A percentile compares a stretch with the other conserved stretches of the same genome.
Conservation (phyloP, 37 sponge, comb jelly and placozoan species). For the Beroe forskalii region DNA sequence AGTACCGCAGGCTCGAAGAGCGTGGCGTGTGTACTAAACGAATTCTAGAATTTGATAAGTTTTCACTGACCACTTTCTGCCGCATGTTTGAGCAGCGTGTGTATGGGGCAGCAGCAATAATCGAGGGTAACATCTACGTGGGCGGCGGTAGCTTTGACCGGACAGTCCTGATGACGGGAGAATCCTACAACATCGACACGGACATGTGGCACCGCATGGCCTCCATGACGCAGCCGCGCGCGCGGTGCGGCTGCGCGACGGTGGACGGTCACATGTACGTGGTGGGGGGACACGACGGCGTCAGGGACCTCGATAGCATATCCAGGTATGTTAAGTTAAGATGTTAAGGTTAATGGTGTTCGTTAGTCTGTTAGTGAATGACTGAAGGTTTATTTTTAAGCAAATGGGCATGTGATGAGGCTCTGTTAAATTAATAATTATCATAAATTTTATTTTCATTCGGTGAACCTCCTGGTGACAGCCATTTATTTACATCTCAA, state of each 20-base stretch:
- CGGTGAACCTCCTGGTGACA: too few species aligned
- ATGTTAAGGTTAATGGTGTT: not conserved
- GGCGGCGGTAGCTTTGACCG: slow-evolving; percentile 44
- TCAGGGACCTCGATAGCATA: slow-evolving; percentile 47
- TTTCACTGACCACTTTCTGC: too few species aligned
- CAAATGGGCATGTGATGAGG: too few species aligned
- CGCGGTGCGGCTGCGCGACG: slow-evolving; percentile 56
- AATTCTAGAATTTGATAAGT: too few species aligned
- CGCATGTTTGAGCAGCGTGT: slow-evolving; percentile 46
- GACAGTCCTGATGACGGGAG: slow-evolving; percentile 39
- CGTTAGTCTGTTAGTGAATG: not conserved
- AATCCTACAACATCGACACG: slow-evolving; percentile 43
- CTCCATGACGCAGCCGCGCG: slow-evolving; percentile 24
- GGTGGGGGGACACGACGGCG: slow-evolving; percentile 42
- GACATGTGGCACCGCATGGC: slow-evolving; percentile 53
- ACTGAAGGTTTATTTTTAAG: not conserved
- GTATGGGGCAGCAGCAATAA: slow-evolving; percentile 60
- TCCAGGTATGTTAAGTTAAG: slow-evolving; percentile 37
- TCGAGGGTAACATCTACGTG: slow-evolving; percentile 65
- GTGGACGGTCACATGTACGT: slow-evolving; percentile 62
- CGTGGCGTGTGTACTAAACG: too few species aligned
- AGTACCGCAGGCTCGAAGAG: too few species aligned
- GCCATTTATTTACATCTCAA: too few species aligned
- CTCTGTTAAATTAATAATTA: too few species aligned
- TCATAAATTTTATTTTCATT: too few species aligned